phyloP scores from a whole-genome alignment of 2,888 invertebrate genomes.

The Piscicola geometra region DNA sequence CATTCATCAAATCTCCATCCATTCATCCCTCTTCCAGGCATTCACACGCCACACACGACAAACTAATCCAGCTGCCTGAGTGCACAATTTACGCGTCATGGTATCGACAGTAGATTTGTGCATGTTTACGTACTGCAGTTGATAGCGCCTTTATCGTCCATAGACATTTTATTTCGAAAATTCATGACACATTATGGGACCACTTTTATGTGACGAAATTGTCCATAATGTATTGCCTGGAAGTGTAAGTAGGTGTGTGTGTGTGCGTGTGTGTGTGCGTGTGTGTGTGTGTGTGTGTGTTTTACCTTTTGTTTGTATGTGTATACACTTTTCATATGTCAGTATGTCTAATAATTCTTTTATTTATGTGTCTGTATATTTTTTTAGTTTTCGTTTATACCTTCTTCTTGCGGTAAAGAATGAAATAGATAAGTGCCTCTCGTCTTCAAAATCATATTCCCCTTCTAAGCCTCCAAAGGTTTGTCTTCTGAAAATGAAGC shows the following conservation, averaged over 20 bases:
- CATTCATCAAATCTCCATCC: neutral
- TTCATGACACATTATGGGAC: no score
- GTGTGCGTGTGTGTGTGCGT: neutral
- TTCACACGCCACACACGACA: neutral
- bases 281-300: neutral
- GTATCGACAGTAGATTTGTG: conserved; percentile 8
- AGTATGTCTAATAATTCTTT: no score
- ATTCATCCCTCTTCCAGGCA: neutral
- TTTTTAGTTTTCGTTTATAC: no score
- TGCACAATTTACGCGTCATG: neutral
- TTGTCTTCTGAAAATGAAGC: no score
- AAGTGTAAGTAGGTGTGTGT: neutral
- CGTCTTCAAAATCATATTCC: no score
- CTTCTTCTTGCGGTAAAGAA: no score
- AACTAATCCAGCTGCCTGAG: neutral
- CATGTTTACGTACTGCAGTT: neutral
- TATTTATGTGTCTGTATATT: no score
- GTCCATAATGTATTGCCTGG: no score
- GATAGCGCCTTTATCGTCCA: neutral
- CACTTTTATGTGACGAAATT: no score
- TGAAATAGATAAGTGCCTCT: no score
- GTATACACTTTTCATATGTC: neutral
- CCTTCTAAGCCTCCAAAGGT: no score
- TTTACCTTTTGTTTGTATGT: neutral
- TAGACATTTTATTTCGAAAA: neutral